phyloP scores from a whole-genome alignment of 2,888 invertebrate species.

The Scelioninae gen. 1 region DNA sequence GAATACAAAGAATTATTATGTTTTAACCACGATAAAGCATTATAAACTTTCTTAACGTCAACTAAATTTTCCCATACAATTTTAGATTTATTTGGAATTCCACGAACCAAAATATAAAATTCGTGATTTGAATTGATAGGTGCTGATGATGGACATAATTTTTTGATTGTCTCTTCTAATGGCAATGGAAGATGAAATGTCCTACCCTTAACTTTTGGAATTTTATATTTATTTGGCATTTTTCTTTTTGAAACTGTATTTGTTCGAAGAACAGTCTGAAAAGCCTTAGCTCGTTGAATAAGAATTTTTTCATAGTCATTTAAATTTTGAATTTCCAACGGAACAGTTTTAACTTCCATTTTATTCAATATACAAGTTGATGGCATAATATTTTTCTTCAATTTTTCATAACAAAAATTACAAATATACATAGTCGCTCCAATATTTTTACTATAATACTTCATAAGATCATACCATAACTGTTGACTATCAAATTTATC shows the following conservation, averaged over 20 bases:
- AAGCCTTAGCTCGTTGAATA: constrained; percentile 74
- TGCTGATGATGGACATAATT: constrained; percentile 73
- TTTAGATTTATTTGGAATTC: constrained; percentile 74
- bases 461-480: neutral
- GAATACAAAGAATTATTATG: constrained; percentile 72
- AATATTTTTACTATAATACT: neutral
- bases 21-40: constrained; percentile 73
- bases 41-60: no score
- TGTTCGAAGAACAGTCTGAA: constrained; percentile 74
- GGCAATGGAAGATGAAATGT: constrained; percentile 80
- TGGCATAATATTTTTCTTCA: constrained; percentile 71
- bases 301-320: constrained; percentile 68
- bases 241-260: constrained; percentile 74
- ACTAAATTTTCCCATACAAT: constrained; percentile 76
- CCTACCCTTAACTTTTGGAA: constrained; percentile 73
- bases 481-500: constrained; percentile 7
- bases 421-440: constrained; percentile 44
- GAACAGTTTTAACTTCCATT: constrained; percentile 54
- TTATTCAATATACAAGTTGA: constrained; percentile 74
- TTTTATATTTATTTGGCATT: constrained; percentile 48
- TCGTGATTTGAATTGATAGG: constrained; percentile 76
- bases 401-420: constrained; percentile 66
- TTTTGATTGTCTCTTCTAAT: constrained; percentile 77
- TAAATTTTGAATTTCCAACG: constrained; percentile 69
- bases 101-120: constrained; percentile 76